Conservation (phyloP, 2,113 vertebrate species). For the Ctenodactylus gundi region DNA sequence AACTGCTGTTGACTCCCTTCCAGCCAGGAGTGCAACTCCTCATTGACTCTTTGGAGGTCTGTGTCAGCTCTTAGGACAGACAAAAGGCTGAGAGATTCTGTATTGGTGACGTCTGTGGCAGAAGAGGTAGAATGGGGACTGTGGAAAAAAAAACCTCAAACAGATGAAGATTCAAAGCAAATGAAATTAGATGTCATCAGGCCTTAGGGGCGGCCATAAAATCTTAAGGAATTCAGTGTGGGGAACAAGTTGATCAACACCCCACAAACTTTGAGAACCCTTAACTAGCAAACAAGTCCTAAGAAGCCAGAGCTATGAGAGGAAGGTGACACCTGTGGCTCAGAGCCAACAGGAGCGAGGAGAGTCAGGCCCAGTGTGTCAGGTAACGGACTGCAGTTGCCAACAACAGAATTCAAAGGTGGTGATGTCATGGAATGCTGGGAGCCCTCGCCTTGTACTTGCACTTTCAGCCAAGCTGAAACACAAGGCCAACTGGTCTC, state of each 20-base stretch:
- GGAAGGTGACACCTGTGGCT: not conserved
- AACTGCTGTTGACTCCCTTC: slow-evolving; percentile 82
- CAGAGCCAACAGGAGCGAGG: not conserved
- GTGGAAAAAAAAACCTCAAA: not conserved
- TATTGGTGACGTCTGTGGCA: not conserved
- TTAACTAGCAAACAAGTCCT: not conserved
- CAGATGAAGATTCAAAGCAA: not conserved
- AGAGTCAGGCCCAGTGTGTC: not conserved
- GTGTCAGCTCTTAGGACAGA: slow-evolving; percentile 74
- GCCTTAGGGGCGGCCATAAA: not conserved
- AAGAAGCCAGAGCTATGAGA: not conserved
- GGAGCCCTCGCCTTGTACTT: no score
- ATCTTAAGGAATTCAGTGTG: not conserved
- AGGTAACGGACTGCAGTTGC: no score
- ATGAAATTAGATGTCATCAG: no score
- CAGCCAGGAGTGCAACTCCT: slow-evolving; percentile 78
- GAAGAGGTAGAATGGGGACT: not conserved
- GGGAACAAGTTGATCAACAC: not conserved
- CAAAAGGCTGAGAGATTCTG: rapidly evolving
- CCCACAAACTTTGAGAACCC: not conserved
- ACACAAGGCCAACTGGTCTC: no score
- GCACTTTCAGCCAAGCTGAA: no score
- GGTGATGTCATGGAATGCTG: no score
- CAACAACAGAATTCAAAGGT: no score
- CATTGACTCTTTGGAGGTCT: slow-evolving; percentile 56